Conservation (phyloP, 2,113 vertebrate species). For the Sapayoa aenigma region DNA sequence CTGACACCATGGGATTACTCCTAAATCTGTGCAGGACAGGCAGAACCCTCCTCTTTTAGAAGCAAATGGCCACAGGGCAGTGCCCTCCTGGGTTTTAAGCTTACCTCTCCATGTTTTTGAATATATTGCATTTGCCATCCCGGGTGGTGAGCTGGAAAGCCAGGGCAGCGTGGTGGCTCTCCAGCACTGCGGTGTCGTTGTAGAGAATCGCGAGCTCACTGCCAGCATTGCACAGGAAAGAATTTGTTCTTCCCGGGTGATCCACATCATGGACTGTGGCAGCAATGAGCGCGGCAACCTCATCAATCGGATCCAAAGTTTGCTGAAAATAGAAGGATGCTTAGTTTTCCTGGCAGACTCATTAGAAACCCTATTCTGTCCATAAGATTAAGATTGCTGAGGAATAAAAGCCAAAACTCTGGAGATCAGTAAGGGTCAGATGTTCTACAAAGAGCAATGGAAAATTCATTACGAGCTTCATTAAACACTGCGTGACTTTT, state of each 20-base stretch:
- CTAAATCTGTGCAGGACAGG: background rate
- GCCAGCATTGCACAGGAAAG: constrained; percentile 94
- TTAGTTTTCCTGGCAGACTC: constrained; percentile 25
- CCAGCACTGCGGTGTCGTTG: constrained; percentile 91
- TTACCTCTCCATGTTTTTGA: constrained; percentile 94
- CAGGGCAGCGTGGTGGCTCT: constrained; percentile 93
- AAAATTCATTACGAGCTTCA: constrained; percentile 38
- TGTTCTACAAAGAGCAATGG: background rate
- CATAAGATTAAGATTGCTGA: background rate
- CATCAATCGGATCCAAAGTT: constrained; percentile 90
- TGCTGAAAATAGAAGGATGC: constrained; percentile 76
- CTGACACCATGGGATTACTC: background rate
- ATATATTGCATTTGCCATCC: constrained; percentile 95
- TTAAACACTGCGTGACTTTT: background rate
- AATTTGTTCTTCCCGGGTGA: constrained; percentile 94
- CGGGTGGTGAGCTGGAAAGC: constrained; percentile 93
- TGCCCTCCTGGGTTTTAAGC: background rate
- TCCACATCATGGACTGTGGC: constrained; percentile 94
- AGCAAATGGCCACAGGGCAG: background rate
- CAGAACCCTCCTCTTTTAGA: background rate
- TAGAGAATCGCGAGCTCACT: constrained; percentile 92
- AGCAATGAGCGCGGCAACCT: constrained; percentile 91
- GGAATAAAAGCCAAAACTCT: constrained; percentile 18
- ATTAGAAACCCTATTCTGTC: constrained; percentile 19
- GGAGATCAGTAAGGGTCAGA: constrained; percentile 23